Conservation (phyloP, 2,113 vertebrate genomes). For the Gyps fulvus region DNA sequence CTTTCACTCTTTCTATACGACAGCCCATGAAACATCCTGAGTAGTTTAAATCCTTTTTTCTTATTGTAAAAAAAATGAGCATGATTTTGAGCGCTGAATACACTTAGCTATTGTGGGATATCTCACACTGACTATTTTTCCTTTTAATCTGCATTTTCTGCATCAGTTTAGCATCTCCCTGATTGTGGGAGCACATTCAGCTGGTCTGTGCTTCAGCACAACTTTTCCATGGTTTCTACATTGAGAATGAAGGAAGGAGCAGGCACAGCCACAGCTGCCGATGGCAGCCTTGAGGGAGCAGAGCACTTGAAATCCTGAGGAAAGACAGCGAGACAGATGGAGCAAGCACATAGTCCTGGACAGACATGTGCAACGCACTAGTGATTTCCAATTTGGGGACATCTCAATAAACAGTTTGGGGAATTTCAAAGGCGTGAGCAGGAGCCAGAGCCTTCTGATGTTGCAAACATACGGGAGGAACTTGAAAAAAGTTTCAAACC, state of each 20-base stretch:
- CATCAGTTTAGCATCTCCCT: neutral
- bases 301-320: neutral
- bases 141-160: neutral
- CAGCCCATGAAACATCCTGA: neutral
- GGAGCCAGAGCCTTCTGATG: neutral
- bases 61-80: neutral
- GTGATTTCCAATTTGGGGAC: neutral
- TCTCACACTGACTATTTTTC: neutral
- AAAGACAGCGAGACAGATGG: neutral
- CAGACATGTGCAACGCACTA: neutral
- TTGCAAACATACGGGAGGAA: neutral
- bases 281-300: neutral
- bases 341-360: neutral
- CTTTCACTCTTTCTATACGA: neutral
- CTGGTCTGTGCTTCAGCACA: neutral
- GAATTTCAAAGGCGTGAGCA: neutral
- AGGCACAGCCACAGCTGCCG: neutral
- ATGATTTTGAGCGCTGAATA: neutral
- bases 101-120: accelerated
- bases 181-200: neutral
- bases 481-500: neutral
- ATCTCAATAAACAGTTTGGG: neutral
- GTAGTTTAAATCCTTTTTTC: neutral
- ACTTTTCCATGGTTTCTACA: neutral
- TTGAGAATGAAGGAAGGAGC: neutral